Evolutionary conservation across 2,797 vertebrate species (phyloP).

Genomic region (Lagothrix lagotricha): DNA sequence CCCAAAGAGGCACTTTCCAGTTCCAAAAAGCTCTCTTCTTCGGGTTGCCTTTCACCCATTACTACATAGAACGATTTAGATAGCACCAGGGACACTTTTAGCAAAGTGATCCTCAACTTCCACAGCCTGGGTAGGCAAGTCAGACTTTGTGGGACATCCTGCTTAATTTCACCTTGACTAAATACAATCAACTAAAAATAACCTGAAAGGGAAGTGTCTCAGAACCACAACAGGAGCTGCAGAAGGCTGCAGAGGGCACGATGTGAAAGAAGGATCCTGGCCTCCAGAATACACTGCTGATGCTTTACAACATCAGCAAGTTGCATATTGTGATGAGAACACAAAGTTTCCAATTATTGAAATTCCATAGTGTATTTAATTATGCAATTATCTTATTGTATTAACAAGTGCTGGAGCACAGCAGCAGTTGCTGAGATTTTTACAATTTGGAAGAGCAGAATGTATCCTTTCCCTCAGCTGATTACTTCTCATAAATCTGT

Average conservation of each 20-base stretch:
- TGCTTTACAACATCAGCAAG: slow-evolving; percentile 73
- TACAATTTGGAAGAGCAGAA: slow-evolving; percentile 76
- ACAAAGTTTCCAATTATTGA: slow-evolving; percentile 82
- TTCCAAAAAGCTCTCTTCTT: neutral
- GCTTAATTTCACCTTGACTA: slow-evolving; percentile 69
- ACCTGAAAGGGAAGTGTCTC: slow-evolving; percentile 44
- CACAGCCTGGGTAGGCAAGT: neutral
- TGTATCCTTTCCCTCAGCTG: slow-evolving; percentile 75
- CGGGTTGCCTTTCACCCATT: neutral
- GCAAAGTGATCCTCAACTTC: neutral
- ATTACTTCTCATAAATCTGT: slow-evolving; percentile 77
- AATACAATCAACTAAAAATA: slow-evolving; percentile 77
- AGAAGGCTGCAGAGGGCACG: neutral
- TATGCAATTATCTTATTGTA: slow-evolving; percentile 85
- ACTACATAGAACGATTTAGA: neutral
- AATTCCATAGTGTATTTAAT: slow-evolving; percentile 84
- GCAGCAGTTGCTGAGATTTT: slow-evolving; percentile 72
- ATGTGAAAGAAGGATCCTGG: neutral
- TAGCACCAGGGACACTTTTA: neutral
- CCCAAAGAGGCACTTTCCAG: neutral
- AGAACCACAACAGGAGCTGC: neutral
- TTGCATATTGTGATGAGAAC: slow-evolving; percentile 76
- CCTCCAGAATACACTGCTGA: neutral
- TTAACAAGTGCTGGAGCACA: slow-evolving; percentile 75
- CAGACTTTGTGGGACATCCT: slow-evolving; percentile 63